phyloP scores from a whole-genome alignment of 1,140 invertebrate species.

The Tetragnatha versicolor region DNA sequence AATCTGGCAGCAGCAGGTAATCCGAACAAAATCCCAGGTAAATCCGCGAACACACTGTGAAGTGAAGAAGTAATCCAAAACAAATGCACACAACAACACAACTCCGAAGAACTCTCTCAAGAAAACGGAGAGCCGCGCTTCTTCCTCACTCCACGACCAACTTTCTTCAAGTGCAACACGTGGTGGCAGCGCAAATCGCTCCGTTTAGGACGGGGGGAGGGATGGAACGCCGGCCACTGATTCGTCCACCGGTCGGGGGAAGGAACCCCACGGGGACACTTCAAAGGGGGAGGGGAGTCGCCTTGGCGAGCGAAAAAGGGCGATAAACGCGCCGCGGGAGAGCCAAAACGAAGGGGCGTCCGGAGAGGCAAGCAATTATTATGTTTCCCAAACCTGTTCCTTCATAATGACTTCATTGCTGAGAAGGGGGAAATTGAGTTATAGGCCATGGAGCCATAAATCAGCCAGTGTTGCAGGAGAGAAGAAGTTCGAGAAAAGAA shows the following conservation, averaged over 20 bases:
- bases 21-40: too few species aligned
- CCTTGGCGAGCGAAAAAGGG: slow-evolving; percentile 32
- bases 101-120: too few species aligned
- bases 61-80: too few species aligned
- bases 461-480: slow-evolving; percentile 36
- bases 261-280: slow-evolving; percentile 2
- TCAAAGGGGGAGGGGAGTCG: neutral
- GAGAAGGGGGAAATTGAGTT: slow-evolving; percentile 52
- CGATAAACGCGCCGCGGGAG: too few species aligned
- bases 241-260: neutral
- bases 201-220: neutral
- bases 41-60: too few species aligned
- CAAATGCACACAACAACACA: too few species aligned
- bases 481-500: neutral
- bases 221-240: neutral
- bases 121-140: too few species aligned
- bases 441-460: slow-evolving; percentile 48
- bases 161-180: too few species aligned
- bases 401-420: slow-evolving; percentile 53
- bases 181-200: too few species aligned
- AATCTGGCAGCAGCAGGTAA: too few species aligned
- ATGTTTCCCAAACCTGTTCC: slow-evolving; percentile 54
- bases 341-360: slow-evolving; percentile 45
- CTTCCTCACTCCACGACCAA: too few species aligned
- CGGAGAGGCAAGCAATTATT: slow-evolving; percentile 45